Base-by-base conservation (phyloP, 64 coral and sea anemone genomes). In the Dendrophyllia cribrosa region DNA sequence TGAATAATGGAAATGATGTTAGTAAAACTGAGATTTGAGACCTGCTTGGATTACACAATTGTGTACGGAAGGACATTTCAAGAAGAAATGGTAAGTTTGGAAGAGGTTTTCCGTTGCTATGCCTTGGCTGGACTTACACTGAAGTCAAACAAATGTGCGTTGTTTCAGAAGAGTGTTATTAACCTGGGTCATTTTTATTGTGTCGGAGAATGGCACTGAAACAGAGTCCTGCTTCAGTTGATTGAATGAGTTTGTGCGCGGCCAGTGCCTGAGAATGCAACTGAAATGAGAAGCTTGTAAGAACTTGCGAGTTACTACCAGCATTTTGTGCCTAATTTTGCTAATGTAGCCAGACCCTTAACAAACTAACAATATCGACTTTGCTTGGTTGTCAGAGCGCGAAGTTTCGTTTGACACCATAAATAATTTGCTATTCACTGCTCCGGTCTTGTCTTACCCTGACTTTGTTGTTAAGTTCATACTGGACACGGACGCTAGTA, bases 401-500 rank as follows among this genome's bases (percentile, higher is more conserved):
- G 65, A 82, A 15, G 3, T 6, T 0, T 9, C 88, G 10, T 90
- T 90, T 82, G 76, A 74, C 2, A 59, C 1, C 3, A 51, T 90
- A 23, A 90, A 80, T 46, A 21, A 1, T 2, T 14, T 78, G 16
- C 49, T 77, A 14, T 23, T 58, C 2, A 46, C 74, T 2, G 44
- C 73, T 11, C 52, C 11, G 0, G 48, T 90, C 9, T 43, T 79
- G n/a, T 3, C 88, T 0, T 90, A 90, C 22, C 88, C 88, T 3
- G 9, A 67, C 0, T 22, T 19, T 20, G 17, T 23, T 17, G 88
- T 3, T 3, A 10, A 49, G n/a, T 90, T 90, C 51, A 55, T 90
- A 24, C 48, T 90, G 4, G 75, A 90, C 75, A 79, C 88, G 0
- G 88, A 90, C 14, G 75, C 47, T 15, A 66, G 58, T 6, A 79